These are phyloP conservation scores for Podarcis lilfordi DNA, from an alignment of 2,797 vertebrate species.

Conservation along the genomic window DNA sequence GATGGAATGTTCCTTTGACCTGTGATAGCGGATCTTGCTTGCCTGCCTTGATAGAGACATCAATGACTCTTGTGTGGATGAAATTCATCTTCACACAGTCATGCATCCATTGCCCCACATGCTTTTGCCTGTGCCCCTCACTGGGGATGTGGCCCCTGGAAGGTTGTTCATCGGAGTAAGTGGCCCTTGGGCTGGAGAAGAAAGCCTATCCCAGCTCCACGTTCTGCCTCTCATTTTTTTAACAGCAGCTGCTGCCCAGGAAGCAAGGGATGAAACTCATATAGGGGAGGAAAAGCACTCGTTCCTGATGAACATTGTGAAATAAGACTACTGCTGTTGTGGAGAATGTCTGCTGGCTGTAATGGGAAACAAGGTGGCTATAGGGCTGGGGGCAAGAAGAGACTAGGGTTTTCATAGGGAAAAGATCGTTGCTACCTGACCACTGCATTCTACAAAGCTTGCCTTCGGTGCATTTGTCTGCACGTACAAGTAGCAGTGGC, in stretches of 20 bases:
- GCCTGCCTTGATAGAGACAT: no score
- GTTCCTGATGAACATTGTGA: neutral
- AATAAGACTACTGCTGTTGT: neutral
- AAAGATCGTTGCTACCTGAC: neutral
- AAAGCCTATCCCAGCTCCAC: no score
- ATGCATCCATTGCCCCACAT: no score
- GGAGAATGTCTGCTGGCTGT: neutral
- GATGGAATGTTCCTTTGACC: no score
- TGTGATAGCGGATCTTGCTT: no score
- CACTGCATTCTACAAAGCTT: neutral
- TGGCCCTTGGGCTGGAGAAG: no score
- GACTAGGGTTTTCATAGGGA: neutral
- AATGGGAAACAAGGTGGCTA: neutral
- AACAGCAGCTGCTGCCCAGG: neutral
- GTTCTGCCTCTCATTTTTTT: neutral
- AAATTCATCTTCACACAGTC: no score
- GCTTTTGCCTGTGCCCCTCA: no score
- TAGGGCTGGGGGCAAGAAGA: neutral
- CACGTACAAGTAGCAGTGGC: neutral
- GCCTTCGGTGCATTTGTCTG: neutral
- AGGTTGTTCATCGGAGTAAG: no score
- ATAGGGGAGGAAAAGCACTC: neutral
- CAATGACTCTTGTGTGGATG: no score
- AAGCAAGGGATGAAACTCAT: neutral
- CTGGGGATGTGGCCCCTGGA: no score